phyloP scores from a whole-genome alignment of 2,113 vertebrate species.

The Crotalus tigris region DNA sequence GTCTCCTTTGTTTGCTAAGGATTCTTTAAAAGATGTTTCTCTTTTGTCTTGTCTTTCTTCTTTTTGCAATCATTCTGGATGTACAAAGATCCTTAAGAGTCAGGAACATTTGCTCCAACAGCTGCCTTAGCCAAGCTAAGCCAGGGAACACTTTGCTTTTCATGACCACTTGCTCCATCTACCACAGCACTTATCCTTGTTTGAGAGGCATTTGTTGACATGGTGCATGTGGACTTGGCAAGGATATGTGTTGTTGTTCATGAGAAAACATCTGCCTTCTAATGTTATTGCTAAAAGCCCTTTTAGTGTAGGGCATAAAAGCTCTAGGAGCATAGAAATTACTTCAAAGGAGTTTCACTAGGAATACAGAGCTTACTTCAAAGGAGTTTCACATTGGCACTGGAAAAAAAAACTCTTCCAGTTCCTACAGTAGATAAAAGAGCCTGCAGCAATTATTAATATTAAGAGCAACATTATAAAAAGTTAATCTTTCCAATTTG shows the following conservation, averaged over 20 bases:
- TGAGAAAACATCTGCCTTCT: conserved; percentile 65
- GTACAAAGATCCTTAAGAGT: conserved; percentile 17
- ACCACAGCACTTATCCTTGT: conserved; percentile 39
- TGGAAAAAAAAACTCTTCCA: background rate
- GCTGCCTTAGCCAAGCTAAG: conserved; percentile 22
- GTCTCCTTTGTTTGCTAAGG: background rate
- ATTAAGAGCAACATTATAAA: background rate
- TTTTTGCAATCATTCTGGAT: background rate
- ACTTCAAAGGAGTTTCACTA: conserved; percentile 20
- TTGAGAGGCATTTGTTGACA: conserved; percentile 48
- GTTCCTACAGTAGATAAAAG: background rate
- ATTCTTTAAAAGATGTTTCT: background rate
- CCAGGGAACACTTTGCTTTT: conserved; percentile 52
- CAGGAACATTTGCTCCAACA: conserved; percentile 17
- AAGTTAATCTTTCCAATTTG: background rate
- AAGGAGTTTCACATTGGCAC: conserved; percentile 3
- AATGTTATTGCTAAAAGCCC: conserved; percentile 49
- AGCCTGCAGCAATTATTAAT: background rate
- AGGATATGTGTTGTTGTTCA: conserved; percentile 13
- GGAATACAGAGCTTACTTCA: conserved; percentile 35
- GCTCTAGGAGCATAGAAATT: conserved; percentile 38
- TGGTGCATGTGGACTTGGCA: conserved; percentile 36
- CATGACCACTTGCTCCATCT: background rate
- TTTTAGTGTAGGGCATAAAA: conserved; percentile 35
- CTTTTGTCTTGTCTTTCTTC: conserved; percentile 13